Base-by-base conservation (phyloP, 2,113 vertebrate genomes). In the Picathartes gymnocephalus region DNA sequence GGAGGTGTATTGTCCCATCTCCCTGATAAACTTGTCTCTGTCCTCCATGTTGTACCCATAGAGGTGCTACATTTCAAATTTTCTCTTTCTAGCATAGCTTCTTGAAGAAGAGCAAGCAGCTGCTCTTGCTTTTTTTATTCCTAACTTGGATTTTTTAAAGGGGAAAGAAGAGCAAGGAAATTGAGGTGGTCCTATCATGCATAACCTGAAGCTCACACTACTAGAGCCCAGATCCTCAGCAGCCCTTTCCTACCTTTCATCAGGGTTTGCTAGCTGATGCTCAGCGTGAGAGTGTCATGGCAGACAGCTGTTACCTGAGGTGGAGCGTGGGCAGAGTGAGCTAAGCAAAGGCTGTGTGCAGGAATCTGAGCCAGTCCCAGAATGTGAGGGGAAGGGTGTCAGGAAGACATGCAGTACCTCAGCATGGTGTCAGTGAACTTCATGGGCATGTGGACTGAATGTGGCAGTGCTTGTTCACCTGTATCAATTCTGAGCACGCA, bases 51-150 rank as follows among this genome's bases (percentile, higher is more conserved):
- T 17, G 15, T 93, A 58, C n/a, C 53, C 56, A 80, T 30, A 42
- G 57, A 78, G 15, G 0, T 42, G 18, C 53, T 90, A 42, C 70
- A 64, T 87, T 73, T 90, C 47, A 78, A 39, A 64, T 95, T 81
- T 76, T 64, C 79, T 83, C 37, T 54, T 79, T 78, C 27, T 89
- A 65, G 28, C 47, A 24, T 39, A 86, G 42, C 47, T 81, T 90
- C 61, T 79, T 90, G 84, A 94, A 86, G 62, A 62, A 92, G 11
- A 73, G 15, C 42, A 87, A 64, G 50, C 37, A 88, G 27, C 60
- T 79, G 64, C 44, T 48, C 25, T 70, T 83, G 18, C 22, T 53
- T 69, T 78, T 78, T 76, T 53, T 68, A 45, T 73, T 77, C 25
- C 20, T 69, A 30, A 42, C 11, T 62, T 42, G 27, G 12, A 44